Evolutionary conservation across 2,113 vertebrate species (phyloP).

Genomic region (Lontra canadensis): DNA sequence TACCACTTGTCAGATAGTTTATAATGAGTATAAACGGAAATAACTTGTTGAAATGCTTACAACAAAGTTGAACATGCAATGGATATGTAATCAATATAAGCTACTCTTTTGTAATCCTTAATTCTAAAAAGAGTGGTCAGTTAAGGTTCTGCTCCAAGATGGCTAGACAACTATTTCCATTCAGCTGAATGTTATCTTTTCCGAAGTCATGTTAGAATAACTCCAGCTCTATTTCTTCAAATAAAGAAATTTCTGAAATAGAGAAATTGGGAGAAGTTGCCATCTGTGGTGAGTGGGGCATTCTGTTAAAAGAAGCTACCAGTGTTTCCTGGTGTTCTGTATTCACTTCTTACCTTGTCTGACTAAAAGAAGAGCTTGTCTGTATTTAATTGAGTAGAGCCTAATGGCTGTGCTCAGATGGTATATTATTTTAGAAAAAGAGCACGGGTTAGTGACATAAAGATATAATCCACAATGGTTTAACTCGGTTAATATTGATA

Average conservation of each 20-base stretch:
- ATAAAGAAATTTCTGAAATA: not conserved
- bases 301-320: not conserved
- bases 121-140: not conserved
- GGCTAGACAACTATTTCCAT: not conserved
- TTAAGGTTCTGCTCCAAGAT: not conserved
- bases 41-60: not conserved
- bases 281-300: not conserved
- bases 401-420: not conserved
- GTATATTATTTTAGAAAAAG: not conserved
- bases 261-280: not conserved
- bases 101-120: not conserved
- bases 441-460: not conserved
- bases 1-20: not conserved
- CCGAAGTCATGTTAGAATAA: not conserved
- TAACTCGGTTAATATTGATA: not conserved
- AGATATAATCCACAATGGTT: not conserved
- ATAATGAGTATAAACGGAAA: not conserved
- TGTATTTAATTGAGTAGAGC: not conserved
- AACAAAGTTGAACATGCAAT: not conserved
- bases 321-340: not conserved
- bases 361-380: not conserved
- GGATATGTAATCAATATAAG: not conserved
- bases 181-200: not conserved
- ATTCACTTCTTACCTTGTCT: not conserved
- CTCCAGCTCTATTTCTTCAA: constrained; percentile 13